Evolutionary conservation across 2,797 vertebrate species (phyloP).

Genomic region (Sparidentex hasta): DNA sequence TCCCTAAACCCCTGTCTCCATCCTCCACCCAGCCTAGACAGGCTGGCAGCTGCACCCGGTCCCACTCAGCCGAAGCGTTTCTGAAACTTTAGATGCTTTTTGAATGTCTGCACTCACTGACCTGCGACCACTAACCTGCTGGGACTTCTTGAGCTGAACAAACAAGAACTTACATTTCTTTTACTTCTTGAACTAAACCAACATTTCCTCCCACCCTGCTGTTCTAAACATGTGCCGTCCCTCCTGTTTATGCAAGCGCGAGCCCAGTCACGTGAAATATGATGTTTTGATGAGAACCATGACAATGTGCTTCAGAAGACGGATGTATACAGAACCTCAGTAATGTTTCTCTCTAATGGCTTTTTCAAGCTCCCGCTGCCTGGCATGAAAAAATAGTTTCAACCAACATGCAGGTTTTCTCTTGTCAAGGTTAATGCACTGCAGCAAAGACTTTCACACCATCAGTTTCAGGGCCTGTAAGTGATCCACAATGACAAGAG

Average conservation of each 20-base stretch:
- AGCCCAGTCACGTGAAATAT: constrained; percentile 30
- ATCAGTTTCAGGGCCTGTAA: neutral
- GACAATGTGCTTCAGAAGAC: constrained; percentile 13
- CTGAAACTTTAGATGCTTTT: constrained; percentile 15
- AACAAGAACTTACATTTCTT: neutral
- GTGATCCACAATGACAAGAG: neutral
- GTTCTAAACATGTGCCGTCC: constrained; percentile 9
- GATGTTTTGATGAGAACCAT: constrained; percentile 22
- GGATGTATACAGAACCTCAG: constrained; percentile 8
- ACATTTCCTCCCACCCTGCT: neutral
- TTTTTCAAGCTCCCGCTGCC: constrained; percentile 12
- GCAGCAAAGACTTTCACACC: neutral
- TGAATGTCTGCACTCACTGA: constrained; percentile 10
- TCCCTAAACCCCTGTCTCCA: constrained; percentile 14
- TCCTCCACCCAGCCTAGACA: constrained; percentile 9
- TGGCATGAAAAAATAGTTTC: constrained; percentile 25
- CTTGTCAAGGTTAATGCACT: neutral
- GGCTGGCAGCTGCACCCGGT: constrained; percentile 30
- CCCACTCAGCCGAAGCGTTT: constrained; percentile 15
- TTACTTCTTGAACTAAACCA: neutral
- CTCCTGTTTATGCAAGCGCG: constrained; percentile 8
- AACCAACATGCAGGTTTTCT: neutral
- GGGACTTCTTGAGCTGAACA: neutral
- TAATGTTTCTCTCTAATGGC: constrained; percentile 28
- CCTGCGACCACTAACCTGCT: neutral